phyloP scores from a whole-genome alignment of 2,888 invertebrate genomes.

The Sphecodes monilicornis region DNA sequence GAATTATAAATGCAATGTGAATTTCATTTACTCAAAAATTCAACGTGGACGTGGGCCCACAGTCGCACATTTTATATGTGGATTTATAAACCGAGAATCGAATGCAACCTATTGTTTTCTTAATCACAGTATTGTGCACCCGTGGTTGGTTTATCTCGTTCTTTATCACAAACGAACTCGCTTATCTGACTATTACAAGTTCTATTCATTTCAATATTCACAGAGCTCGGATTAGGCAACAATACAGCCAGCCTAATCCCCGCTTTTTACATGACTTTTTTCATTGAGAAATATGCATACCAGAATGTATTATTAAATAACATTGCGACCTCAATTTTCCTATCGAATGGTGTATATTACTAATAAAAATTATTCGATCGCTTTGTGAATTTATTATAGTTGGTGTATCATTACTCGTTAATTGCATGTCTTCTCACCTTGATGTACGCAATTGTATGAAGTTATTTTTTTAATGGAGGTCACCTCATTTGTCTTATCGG shows the following conservation, averaged over 20 bases:
- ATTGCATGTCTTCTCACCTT: background rate
- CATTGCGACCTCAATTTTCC: background rate
- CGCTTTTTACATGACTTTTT: background rate
- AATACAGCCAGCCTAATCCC: background rate
- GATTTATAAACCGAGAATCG: background rate
- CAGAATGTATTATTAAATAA: background rate
- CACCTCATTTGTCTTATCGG: background rate
- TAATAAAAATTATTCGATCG: background rate
- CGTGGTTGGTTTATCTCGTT: background rate
- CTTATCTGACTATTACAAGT: background rate
- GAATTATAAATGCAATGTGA: background rate
- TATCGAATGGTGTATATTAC: background rate
- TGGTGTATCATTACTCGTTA: constrained; percentile 1
- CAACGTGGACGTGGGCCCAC: background rate
- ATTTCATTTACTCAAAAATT: background rate
- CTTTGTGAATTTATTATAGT: background rate
- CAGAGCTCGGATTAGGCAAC: background rate
- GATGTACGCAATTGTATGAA: background rate
- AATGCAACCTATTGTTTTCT: background rate
- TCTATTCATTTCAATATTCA: background rate
- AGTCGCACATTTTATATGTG: background rate
- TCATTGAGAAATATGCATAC: background rate
- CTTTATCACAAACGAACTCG: background rate
- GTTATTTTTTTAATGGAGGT: background rate
- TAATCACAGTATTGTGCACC: background rate